Evolutionary conservation across 2,797 vertebrate genomes (phyloP).

Genomic region (Sebastes alutus): DNA sequence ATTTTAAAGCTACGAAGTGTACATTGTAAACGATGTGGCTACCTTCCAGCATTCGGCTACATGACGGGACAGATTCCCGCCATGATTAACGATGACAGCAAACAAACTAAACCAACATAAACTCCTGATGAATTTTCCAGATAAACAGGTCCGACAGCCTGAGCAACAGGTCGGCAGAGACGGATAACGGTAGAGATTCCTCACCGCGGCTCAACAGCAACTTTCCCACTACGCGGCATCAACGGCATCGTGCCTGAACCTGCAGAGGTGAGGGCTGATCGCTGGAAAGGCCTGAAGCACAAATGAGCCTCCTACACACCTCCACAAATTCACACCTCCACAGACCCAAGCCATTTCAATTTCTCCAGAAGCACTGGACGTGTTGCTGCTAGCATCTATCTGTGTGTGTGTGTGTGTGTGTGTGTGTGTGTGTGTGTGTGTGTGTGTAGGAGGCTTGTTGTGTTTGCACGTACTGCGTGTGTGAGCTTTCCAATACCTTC

Average conservation of each 20-base stretch:
- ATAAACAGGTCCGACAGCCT: slow-evolving; percentile 58
- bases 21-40: background rate
- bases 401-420: slow-evolving; percentile 3
- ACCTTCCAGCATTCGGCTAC: background rate
- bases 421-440: slow-evolving; percentile 16
- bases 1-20: background rate
- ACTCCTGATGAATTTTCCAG: slow-evolving; percentile 51
- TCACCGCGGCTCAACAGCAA: slow-evolving; percentile 6
- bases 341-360: slow-evolving; percentile 38
- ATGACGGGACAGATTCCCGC: slow-evolving; percentile 16
- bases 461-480: slow-evolving; percentile 22
- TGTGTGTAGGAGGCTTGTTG: slow-evolving; percentile 37
- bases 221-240: slow-evolving; percentile 68
- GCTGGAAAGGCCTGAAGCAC: slow-evolving; percentile 61
- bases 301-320: slow-evolving; percentile 64
- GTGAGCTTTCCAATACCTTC: slow-evolving; percentile 24
- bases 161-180: slow-evolving; percentile 48
- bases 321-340: slow-evolving; percentile 56
- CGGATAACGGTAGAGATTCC: slow-evolving; percentile 63
- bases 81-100: slow-evolving; percentile 11
- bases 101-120: slow-evolving; percentile 26
- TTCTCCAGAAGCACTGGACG: slow-evolving; percentile 20
- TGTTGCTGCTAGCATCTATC: background rate
- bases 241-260: slow-evolving; percentile 66
- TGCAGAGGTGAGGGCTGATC: slow-evolving; percentile 60